Base-by-base conservation (phyloP, 2,888 invertebrate genomes). In the Ectemnius lituratus region DNA sequence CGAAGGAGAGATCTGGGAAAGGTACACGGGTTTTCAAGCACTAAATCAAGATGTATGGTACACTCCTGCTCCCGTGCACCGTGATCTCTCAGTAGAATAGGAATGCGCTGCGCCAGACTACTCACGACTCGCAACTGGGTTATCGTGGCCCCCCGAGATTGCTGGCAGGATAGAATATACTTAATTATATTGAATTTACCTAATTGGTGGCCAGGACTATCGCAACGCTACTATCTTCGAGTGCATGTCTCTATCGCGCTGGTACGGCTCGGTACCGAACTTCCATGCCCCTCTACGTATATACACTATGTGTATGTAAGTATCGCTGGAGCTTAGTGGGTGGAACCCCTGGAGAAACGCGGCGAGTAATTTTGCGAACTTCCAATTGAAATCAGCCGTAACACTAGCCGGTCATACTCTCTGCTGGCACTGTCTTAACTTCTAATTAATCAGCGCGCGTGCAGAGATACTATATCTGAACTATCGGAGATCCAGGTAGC, bases 101-200 rank as follows among this genome's bases (percentile, higher is more conserved):
- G 62, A 63, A 13, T 14, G 23, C 27, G 16, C 45, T n/a, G 18
- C 52, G 27, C 49, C 20, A 18, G n/a, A 47, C n/a, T 11, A 37
- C 52, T 67, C 20, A 16, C 58, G 59, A 64, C 64, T 45, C 27
- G 46, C 61, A 57, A 37, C 61, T 67, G 56, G 70, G 72, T 78
- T 70, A 68, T 63, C 75, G 62, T 64, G 67, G 20, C 67, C 57
- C n/a, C 16, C 18, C 52, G 52, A 68, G 77, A 79, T 79, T 73
- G 72, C 57, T 67, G 59, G 18, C 27, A 45, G 61, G 67, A 66
- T 84, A 79, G 80, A 85, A 84, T 83, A 84, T 83, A 83, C 79
- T 86, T 86, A 86, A 86, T 84, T 84, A 86, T 86, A 86, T 86
- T 81, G 85, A 84, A 84, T 85, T 86, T 83, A 83, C 84, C 84